Evolutionary conservation across 2,888 invertebrate genomes (phyloP), one percentile per base, ranked within the genome.

Genomic region (Pherbina coryleti): DNA sequence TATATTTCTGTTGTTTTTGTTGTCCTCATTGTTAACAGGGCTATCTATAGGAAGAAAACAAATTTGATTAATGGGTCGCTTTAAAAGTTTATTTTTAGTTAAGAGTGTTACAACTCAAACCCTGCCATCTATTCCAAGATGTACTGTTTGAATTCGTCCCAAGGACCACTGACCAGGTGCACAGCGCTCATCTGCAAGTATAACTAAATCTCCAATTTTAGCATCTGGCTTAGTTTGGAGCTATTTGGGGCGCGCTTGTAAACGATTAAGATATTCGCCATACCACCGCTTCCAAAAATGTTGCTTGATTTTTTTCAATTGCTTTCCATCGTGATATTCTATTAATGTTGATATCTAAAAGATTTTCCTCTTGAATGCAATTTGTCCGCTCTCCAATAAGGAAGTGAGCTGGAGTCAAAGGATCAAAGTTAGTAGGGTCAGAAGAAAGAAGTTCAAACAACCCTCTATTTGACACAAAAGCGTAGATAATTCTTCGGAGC

Each of bases 261-360:
- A 44, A 0, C 79, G 79, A 19, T 69, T 74, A 2, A 81, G 11
- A 64, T 79, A 81, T 44, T 82, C 80, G 0, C 9, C n/a, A 9
- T 51, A 37, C 77, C 82, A 80, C 3, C 79, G 73, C 8, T 74
- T 70, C 81, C 81, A 81, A 53, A 80, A 80, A 28, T 78, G 75
- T 55, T 82, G 77, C 19, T 82, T 79, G 0, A 80, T 31, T 25
- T 55, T n/a, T 60, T n/a, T 79, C 77, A 22, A 81, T 75, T 11
- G 8, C 11, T 74, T 79, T 79, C 79, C 79, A 79, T 11, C 78
- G 28, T 1, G 25, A 19, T 0, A 82, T 5, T 3, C 53, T 49
- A 11, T 79, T 60, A 7, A 78, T 62, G 28, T 75, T 78, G 28
- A 0, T 4, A 9, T 78, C 73, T 5, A 78, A 53, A 11, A 80